Percentiles rank a stretch among this genome's conserved stretches.
Conservation (phyloP, 2,888 invertebrate species). For the Dicycla oo region DNA sequence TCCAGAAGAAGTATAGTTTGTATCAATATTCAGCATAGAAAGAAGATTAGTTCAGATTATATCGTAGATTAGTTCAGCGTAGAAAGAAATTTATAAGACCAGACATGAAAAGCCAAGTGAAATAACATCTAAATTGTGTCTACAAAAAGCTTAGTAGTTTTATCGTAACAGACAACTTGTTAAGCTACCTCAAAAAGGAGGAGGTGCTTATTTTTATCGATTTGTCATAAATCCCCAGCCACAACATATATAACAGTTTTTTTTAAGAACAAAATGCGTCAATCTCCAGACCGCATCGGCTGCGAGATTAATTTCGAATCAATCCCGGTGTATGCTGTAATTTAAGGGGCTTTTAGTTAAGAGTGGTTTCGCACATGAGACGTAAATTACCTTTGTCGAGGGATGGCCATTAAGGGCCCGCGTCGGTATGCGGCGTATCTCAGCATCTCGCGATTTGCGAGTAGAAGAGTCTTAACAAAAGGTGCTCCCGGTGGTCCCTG, state of each 20-base stretch:
- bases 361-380: constrained; percentile 89
- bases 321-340: constrained; percentile 86
- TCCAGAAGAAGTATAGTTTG: not conserved
- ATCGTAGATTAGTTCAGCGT: too few relatives aligned
- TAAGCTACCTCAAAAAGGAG: constrained; percentile 46
- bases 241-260: constrained; percentile 59
- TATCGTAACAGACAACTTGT: constrained; percentile 28
- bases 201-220: constrained; percentile 57
- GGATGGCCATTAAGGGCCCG: constrained; percentile 86
- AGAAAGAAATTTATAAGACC: not conserved
- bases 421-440: constrained; percentile 87
- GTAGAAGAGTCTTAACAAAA: constrained; percentile 85
- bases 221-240: constrained; percentile 59
- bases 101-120: not conserved
- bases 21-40: not conserved
- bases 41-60: too few relatives aligned
- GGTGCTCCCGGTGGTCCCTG: constrained; percentile 86
- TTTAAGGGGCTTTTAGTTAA: constrained; percentile 89
- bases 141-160: constrained; percentile 13
- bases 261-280: constrained; percentile 69
- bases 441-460: constrained; percentile 88
- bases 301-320: constrained; percentile 87
- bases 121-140: constrained; percentile 9
- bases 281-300: constrained; percentile 75
- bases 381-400: constrained; percentile 87